These are phyloP conservation scores for Pangasius mekongensis DNA, from an alignment of 2,797 vertebrate genomes.

Conservation along the genomic window DNA sequence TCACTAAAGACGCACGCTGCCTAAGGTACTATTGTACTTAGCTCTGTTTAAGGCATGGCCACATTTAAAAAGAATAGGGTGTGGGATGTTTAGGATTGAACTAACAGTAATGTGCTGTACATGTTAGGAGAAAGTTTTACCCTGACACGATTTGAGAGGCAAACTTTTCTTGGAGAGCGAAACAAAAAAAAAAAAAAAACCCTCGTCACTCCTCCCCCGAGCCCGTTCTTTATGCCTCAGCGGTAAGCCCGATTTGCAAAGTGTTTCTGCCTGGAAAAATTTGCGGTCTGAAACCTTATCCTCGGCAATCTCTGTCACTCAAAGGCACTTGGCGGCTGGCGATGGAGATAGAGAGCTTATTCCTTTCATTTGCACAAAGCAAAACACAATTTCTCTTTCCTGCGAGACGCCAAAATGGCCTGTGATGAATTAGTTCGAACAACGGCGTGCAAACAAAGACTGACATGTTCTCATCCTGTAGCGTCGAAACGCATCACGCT, in stretches of 20 bases:
- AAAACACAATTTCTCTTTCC: constrained; percentile 62
- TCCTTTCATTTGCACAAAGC: constrained; percentile 69
- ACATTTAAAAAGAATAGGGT: not conserved
- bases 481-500: constrained; percentile 59
- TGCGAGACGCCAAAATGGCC: constrained; percentile 58
- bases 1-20: not conserved
- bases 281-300: constrained; percentile 77
- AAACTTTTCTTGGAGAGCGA: constrained; percentile 69
- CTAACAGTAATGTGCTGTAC: constrained; percentile 22
- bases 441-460: constrained; percentile 57
- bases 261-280: constrained; percentile 73
- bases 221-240: constrained; percentile 77
- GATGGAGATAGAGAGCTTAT: constrained; percentile 70
- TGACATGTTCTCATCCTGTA: constrained; percentile 64
- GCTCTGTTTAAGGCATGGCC: not conserved
- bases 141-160: constrained; percentile 49
- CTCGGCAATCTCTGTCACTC: constrained; percentile 79
- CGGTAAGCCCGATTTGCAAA: constrained; percentile 80
- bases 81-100: constrained; percentile 9
- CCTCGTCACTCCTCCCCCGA: constrained; percentile 45
- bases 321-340: constrained; percentile 73
- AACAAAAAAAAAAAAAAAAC: constrained; percentile 39
- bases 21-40: not conserved
- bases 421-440: constrained; percentile 64
- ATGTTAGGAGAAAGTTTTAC: constrained; percentile 55